phyloP scores from a whole-genome alignment of 2,888 invertebrate species.

The Chrysina gloriosa region DNA sequence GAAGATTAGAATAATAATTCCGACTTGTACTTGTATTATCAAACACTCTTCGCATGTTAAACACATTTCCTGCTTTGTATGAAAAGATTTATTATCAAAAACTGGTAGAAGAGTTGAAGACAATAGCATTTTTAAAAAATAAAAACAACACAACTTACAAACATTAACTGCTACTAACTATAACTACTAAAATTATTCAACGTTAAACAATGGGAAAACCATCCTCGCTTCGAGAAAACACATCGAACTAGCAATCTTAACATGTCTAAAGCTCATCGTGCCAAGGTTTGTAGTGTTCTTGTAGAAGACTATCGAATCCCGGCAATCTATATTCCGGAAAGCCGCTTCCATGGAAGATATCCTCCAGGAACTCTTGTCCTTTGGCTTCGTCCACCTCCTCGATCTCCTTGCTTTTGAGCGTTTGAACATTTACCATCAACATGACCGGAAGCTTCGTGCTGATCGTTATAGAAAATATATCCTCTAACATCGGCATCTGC shows the following conservation, averaged over 20 bases:
- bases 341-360: constrained; percentile 30
- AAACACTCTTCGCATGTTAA: too few relatives aligned
- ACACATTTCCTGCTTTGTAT: too few relatives aligned
- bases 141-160: neutral
- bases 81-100: too few relatives aligned
- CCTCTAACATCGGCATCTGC: constrained; percentile 30
- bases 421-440: constrained; percentile 38
- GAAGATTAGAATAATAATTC: too few relatives aligned
- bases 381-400: constrained; percentile 2
- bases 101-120: too few relatives aligned
- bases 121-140: neutral
- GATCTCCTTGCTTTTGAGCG: constrained; percentile 31
- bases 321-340: constrained; percentile 32
- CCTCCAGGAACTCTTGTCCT: constrained; percentile 24
- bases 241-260: neutral
- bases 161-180: neutral
- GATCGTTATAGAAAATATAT: constrained; percentile 25
- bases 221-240: neutral
- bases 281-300: constrained; percentile 36
- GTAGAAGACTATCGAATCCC: constrained; percentile 38
- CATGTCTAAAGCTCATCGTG: constrained; percentile 16
- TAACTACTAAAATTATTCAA: too few relatives aligned
- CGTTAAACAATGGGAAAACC: neutral
- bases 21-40: too few relatives aligned
- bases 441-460: constrained; percentile 17